Base-by-base conservation (phyloP, 2,797 vertebrate genomes). In the Anomalospiza imberbis region DNA sequence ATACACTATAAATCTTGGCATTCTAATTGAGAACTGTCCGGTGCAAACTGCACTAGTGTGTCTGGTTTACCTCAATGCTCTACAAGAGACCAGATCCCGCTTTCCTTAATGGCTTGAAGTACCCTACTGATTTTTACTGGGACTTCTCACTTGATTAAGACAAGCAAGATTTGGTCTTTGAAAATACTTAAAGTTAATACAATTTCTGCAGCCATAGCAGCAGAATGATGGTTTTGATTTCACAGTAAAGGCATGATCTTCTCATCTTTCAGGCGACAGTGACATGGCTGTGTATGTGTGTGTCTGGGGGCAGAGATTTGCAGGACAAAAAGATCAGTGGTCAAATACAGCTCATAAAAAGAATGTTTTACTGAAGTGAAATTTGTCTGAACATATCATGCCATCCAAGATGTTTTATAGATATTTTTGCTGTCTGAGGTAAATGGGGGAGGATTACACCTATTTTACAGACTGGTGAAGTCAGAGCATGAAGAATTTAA, bases 21-120 rank as follows among this genome's bases (percentile, higher is more conserved):
- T 95, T 97, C 91, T 95, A 95, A 96, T 88, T 96, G 95, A 96
- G 94, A 95, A 91, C 80, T 94, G 88, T 93, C 95, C 93, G 94
- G 61, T 84, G 80, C 91, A 94, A 94, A 94, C 94, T 96, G 91
- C 88, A 88, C n/a, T 26, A 45, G 71, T 85, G 89, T 71, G 76
- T 96, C 94, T 97, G 95, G 17, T 94, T 97, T 95, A 71, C 93
- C 95, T 97, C 95, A 95, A 1, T 88, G 88, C 80, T 81, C 63
- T 88, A 22, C n/a, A 9, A 79, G 89, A 90, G 83, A 44, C 71
- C 80, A 68, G 89, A 89, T 82, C 80, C 42, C 3, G 6, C 61
- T 89, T 92, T 81, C 42, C 38, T 93, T 93, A 80, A 82, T 82
- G 83, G 77, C 80, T 76, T 67, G 60, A 61, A 82, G 57, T 79